phyloP scores from a whole-genome alignment of 2,888 invertebrate genomes.

The Orthosia gothica region DNA sequence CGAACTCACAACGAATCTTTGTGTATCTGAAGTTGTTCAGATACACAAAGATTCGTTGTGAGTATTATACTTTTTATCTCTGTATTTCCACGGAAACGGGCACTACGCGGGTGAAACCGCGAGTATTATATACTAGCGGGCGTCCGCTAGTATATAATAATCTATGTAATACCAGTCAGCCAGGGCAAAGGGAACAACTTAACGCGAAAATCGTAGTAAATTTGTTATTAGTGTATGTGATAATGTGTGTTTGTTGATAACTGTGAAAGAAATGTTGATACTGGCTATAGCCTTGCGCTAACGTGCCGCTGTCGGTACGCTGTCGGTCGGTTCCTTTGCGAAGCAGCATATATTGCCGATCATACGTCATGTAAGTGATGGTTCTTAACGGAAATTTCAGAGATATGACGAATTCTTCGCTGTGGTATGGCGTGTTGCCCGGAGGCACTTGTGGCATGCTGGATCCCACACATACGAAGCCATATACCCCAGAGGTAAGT shows the following conservation, averaged over 20 bases:
- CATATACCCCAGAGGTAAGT: slow-evolving; percentile 89
- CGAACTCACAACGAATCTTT: too few relatives aligned
- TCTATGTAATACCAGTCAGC: too few relatives aligned
- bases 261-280: neutral
- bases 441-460: slow-evolving; percentile 98
- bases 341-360: neutral
- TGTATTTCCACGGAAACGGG: too few relatives aligned
- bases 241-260: neutral
- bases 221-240: neutral
- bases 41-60: too few relatives aligned
- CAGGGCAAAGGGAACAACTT: too few relatives aligned
- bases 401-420: slow-evolving; percentile 91
- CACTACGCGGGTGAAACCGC: too few relatives aligned
- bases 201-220: neutral
- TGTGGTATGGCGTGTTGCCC: slow-evolving; percentile 98
- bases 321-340: too few relatives aligned
- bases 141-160: too few relatives aligned
- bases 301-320: neutral
- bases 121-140: too few relatives aligned
- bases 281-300: too few relatives aligned
- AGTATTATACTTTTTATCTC: too few relatives aligned
- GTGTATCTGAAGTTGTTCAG: too few relatives aligned
- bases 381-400: slow-evolving; percentile 70
- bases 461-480: slow-evolving; percentile 97
- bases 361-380: slow-evolving; percentile 5